phyloP scores from a whole-genome alignment of 2,888 invertebrate species.

The Drosophila pseudotalamancana region DNA sequence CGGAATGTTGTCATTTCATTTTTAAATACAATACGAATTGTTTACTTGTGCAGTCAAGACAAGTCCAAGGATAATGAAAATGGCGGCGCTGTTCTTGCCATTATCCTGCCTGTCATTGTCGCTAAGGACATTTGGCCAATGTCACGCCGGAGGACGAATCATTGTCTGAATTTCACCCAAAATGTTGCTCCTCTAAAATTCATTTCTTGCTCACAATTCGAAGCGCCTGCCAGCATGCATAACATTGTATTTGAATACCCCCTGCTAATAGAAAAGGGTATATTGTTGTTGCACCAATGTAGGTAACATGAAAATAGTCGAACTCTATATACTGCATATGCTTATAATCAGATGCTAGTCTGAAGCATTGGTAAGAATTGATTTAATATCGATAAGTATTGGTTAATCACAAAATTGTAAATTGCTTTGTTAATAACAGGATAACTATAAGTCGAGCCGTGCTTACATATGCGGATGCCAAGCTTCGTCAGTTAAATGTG shows the following conservation, averaged over 20 bases:
- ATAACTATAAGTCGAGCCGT: background rate
- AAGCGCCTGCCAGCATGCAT: background rate
- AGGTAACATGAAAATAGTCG: too few species aligned
- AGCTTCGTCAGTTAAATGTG: too few species aligned
- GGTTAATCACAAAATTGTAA: too few species aligned
- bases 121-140: conserved; percentile 41
- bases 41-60: conserved; percentile 35
- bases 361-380: too few species aligned
- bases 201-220: background rate
- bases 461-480: too few species aligned
- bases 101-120: conserved; percentile 43
- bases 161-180: conserved; percentile 16
- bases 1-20: conserved; percentile 49
- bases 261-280: background rate
- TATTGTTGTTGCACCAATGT: background rate
- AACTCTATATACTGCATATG: too few species aligned
- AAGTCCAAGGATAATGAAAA: conserved; percentile 73
- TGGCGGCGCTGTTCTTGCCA: conserved; percentile 44
- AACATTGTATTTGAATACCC: conserved; percentile 5
- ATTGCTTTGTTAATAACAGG: too few species aligned
- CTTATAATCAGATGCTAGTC: too few species aligned
- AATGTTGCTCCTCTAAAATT: background rate
- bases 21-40: conserved; percentile 61
- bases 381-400: too few species aligned
- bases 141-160: conserved; percentile 30